Conservation (phyloP, 92 coral and sea anemone species). For the Phenganax marumi region DNA sequence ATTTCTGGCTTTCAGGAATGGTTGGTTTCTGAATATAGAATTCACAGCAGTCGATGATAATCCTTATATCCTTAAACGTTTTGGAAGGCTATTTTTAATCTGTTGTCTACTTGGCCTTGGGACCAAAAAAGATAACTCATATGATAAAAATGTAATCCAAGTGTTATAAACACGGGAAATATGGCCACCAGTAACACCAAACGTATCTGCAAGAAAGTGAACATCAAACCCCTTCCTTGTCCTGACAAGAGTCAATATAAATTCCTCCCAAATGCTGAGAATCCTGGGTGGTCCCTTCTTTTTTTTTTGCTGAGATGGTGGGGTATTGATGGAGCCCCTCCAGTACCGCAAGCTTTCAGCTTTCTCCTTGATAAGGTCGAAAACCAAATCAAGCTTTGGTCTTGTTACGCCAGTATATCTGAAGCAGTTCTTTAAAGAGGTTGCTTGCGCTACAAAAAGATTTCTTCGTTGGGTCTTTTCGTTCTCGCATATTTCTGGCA, state of each 20-base stretch:
- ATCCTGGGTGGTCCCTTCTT: conserved; percentile 9
- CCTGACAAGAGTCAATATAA: conserved; percentile 15
- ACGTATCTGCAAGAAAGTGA: too few relatives aligned
- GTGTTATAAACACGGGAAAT: conserved; percentile 6
- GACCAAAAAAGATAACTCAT: conserved; percentile 34
- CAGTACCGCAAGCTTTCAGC: conserved; percentile 37
- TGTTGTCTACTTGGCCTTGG: conserved; percentile 26
- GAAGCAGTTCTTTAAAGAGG: not conserved
- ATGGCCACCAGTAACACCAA: too few relatives aligned
- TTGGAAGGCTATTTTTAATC: conserved; percentile 12
- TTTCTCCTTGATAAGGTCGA: conserved; percentile 33
- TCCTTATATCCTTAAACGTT: conserved; percentile 26
- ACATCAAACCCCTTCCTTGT: not conserved
- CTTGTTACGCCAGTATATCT: conserved; percentile 33
- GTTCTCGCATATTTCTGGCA: too few relatives aligned
- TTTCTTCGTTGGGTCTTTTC: not conserved
- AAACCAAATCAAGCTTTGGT: conserved; percentile 27
- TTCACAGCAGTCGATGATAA: conserved; percentile 36
- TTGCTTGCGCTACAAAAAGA: not conserved
- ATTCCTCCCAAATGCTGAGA: not conserved
- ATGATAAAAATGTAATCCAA: conserved; percentile 31
- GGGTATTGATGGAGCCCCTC: conserved; percentile 49
- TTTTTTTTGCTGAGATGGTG: not conserved
- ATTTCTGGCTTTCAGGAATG: conserved; percentile 36
- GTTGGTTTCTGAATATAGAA: conserved; percentile 28